These are phyloP conservation scores for Halcyon malimbica DNA, from an alignment of 2,113 vertebrate species.

Conservation along the genomic window DNA sequence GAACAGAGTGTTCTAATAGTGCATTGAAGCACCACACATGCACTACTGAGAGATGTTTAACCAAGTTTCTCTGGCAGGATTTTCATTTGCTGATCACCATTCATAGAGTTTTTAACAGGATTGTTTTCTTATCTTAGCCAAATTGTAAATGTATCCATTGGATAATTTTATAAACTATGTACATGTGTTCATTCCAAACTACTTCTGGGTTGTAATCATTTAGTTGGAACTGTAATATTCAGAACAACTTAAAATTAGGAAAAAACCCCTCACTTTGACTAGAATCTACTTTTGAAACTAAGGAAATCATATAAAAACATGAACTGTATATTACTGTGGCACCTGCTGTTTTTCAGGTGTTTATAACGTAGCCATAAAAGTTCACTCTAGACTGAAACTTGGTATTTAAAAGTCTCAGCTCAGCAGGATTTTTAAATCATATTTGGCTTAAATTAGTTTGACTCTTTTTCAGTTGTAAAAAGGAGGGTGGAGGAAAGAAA, in stretches of 20 bases:
- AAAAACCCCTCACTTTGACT: background rate
- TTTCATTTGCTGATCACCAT: slow-evolving; percentile 3
- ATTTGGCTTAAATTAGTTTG: slow-evolving; percentile 59
- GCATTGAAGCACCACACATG: background rate
- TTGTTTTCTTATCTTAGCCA: slow-evolving; percentile 3
- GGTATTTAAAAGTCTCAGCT: slow-evolving; percentile 62
- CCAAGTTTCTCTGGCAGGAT: background rate
- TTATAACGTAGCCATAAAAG: slow-evolving; percentile 68
- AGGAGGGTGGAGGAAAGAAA: slow-evolving; percentile 23
- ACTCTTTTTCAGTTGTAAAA: slow-evolving; percentile 45
- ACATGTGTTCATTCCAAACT: slow-evolving; percentile 17
- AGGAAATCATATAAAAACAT: slow-evolving; percentile 9
- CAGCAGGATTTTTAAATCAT: slow-evolving; percentile 58
- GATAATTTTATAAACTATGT: slow-evolving; percentile 28
- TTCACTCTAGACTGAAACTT: slow-evolving; percentile 52
- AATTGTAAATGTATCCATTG: background rate
- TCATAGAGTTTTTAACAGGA: background rate
- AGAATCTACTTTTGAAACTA: slow-evolving; percentile 42
- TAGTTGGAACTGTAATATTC: slow-evolving; percentile 22
- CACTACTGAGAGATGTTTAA: background rate
- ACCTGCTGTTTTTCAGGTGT: slow-evolving; percentile 70
- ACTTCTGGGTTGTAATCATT: slow-evolving; percentile 32
- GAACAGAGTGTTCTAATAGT: background rate
- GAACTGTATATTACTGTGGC: slow-evolving; percentile 34
- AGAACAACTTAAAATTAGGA: slow-evolving; percentile 28